Conservation (phyloP, 2,113 vertebrate species). For the Oryzias curvinotus region DNA sequence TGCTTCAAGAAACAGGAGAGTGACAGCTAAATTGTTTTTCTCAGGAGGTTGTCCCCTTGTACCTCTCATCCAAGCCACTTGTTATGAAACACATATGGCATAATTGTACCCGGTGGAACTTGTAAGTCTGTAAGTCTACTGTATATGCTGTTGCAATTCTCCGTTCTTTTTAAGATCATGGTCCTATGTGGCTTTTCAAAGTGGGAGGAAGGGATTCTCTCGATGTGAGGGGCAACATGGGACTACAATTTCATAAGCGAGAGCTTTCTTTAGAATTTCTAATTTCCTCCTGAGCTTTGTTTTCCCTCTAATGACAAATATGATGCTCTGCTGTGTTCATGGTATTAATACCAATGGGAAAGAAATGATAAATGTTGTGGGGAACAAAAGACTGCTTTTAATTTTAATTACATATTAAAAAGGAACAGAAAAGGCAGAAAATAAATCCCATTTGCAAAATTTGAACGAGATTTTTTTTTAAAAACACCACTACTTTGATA, state of each 20-base stretch:
- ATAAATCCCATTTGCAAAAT: constrained; percentile 11
- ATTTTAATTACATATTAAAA: constrained; percentile 16
- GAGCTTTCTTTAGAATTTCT: constrained; percentile 61
- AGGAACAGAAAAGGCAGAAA: constrained; percentile 12
- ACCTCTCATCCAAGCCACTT: constrained; percentile 66
- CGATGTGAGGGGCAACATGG: constrained; percentile 56
- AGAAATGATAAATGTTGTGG: constrained; percentile 41
- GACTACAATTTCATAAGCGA: constrained; percentile 64
- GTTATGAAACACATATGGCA: constrained; percentile 65
- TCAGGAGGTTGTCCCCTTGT: constrained; percentile 74
- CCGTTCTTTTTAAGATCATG: constrained; percentile 51
- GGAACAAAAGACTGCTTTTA: constrained; percentile 16
- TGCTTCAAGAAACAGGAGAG: constrained; percentile 80
- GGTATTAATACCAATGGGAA: constrained; percentile 35
- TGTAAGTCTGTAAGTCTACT: constrained; percentile 49
- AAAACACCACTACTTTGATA: constrained; percentile 4
- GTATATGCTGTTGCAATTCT: constrained; percentile 56
- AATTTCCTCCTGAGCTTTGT: constrained; percentile 59
- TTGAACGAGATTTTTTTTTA: neutral
- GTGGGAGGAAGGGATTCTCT: constrained; percentile 32
- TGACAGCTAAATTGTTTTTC: constrained; percentile 83
- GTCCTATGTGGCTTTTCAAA: constrained; percentile 68
- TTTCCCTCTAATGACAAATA: constrained; percentile 44
- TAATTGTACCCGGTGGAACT: constrained; percentile 73
- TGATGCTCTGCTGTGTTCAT: constrained; percentile 36